Evolutionary conservation across 1,140 invertebrate genomes (phyloP).

Genomic region (Globodera rostochiensis): DNA sequence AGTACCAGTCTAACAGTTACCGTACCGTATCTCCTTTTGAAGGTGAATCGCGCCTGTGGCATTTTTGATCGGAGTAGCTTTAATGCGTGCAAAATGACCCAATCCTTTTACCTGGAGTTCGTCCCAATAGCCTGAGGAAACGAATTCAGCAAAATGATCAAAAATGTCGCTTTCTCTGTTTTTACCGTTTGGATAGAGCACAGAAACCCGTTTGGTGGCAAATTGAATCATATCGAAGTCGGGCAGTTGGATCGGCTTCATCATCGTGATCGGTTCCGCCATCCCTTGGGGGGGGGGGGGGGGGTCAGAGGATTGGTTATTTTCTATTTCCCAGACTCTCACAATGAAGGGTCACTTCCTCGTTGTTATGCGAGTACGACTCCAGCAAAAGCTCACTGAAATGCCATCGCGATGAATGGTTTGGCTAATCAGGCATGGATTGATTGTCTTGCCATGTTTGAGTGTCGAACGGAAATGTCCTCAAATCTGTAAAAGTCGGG

Average conservation of each 20-base stretch:
- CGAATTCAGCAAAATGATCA: background rate
- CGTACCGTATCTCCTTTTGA: conserved; percentile 62
- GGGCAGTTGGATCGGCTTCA: conserved; percentile 61
- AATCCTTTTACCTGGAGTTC: conserved; percentile 44
- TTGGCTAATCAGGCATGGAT: background rate
- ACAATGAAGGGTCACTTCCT: conserved; percentile 56
- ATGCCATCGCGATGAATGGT: conserved; percentile 5
- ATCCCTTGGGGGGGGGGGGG: conserved; percentile 46
- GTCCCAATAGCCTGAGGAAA: conserved; percentile 58
- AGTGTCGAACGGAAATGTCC: conserved; percentile 63
- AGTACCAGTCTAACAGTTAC: background rate
- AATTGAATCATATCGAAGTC: conserved; percentile 65
- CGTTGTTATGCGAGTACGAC: conserved; percentile 62
- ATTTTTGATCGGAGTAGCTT: too few relatives aligned
- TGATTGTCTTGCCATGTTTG: conserved; percentile 49
- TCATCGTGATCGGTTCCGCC: conserved; percentile 62
- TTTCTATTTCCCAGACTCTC: background rate
- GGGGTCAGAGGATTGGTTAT: background rate
- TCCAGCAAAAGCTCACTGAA: conserved; percentile 56
- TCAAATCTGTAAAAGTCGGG: conserved; percentile 42
- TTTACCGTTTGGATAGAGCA: conserved; percentile 41
- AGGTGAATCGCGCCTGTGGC: conserved; percentile 56
- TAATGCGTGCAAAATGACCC: too few relatives aligned
- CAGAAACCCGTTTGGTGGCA: conserved; percentile 45
- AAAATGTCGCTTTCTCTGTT: background rate